Evolutionary conservation across 2,113 vertebrate species (phyloP), one percentile per base, ranked within the genome.

Genomic region (Cephalopterus ornatus): DNA sequence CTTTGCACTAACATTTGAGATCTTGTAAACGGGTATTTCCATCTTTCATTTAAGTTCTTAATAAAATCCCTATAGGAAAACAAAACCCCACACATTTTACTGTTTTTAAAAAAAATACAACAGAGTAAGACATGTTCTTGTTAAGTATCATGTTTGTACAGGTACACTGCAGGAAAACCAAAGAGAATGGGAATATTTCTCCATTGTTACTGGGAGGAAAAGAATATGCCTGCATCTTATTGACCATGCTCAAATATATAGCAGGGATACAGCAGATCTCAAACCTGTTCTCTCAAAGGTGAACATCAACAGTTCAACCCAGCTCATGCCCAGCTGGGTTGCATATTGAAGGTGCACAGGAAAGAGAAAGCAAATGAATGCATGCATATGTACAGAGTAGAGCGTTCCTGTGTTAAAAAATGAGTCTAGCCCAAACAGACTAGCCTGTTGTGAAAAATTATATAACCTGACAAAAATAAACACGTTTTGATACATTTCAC

Each of bases 301-400:
- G 3, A 86, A 35, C 22, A 76, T 17, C 27, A 74, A 74, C 26
- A 59, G 11, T 9, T 63, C 47, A 74, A 39, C 23, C 12, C 35
- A 84, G 50, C 16, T 55, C n/a, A 42, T 30, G 9, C 2, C 16
- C 63, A 50, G 33, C 14, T 83, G 49, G 49, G 26, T 27, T 27
- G 8, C 50, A 52, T 8, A 55, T 49, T 77, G 47, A 68, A 83
- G 53, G 26, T 28, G 15, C 5, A 61, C 1, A 1, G 20, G 22
- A 76, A 86, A 26, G 26, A 46, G 9, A 32, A 80, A 89, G 55
- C 24, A 86, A 17, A 66, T 16, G 3, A 88, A 70, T 33, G 30
- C 27, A 66, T 19, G 16, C 2, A 2, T 7, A 28, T 1, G 2
- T 16, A 63, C 2, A 70, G 6, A 73, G 16, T 2, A 71, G 14